Conservation (phyloP, 2,888 invertebrate genomes). For the Eulithis prunata region DNA sequence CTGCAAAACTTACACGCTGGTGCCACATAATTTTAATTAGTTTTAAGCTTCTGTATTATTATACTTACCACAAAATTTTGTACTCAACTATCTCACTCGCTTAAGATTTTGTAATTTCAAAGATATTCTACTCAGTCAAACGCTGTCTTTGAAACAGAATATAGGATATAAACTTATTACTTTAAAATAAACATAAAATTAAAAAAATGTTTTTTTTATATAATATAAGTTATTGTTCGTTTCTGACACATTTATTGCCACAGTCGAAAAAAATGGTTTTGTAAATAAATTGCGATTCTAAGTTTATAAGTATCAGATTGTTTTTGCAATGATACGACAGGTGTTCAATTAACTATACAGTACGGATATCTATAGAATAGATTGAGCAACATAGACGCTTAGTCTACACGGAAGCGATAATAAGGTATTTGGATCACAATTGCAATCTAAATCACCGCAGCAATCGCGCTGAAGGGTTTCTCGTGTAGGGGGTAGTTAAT, state of each 20-base stretch:
- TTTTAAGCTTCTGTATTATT: constrained; percentile 37
- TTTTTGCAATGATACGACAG: background rate
- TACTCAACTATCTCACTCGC: constrained; percentile 13
- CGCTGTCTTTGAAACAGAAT: background rate
- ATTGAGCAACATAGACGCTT: constrained; percentile 6
- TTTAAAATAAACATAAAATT: background rate
- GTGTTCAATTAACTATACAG: constrained; percentile 5
- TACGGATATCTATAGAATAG: background rate
- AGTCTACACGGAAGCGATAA: constrained; percentile 23
- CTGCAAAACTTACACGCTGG: constrained; percentile 38
- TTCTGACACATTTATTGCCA: too few relatives aligned
- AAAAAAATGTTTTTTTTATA: too few relatives aligned
- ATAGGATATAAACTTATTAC: too few relatives aligned
- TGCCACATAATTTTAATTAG: constrained; percentile 49
- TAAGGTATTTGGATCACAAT: constrained; percentile 36
- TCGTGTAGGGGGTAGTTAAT: constrained; percentile 63
- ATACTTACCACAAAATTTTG: constrained; percentile 24
- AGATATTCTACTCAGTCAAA: constrained; percentile 2
- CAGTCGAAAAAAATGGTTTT: too few relatives aligned
- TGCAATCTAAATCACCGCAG: constrained; percentile 56
- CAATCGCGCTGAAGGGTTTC: constrained; percentile 53
- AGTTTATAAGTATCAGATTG: background rate
- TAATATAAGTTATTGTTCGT: too few relatives aligned
- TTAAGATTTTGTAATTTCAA: background rate
- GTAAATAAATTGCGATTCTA: background rate